Evolutionary conservation across 2,888 invertebrate species (phyloP), one percentile per base, ranked within the genome.

Genomic region (Chymomyza procnemis): DNA sequence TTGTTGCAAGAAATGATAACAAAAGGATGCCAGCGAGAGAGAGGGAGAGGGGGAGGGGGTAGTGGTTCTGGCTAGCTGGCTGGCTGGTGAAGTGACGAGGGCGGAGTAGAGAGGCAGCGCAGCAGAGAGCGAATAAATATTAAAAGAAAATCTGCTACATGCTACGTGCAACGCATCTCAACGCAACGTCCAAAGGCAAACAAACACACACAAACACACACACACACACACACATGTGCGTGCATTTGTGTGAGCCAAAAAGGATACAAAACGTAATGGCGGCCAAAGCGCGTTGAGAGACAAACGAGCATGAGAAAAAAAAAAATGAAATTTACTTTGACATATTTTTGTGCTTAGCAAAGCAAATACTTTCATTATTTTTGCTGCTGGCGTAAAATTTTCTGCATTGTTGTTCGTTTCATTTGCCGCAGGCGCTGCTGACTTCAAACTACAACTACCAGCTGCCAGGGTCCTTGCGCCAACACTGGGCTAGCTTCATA

Each of bases 311-410:
- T 14, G 19, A 62, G n/a, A 71, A 81, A 81, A 82, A 85, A 84
- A 86, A 71, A 88, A 84, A 71, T 78, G 85, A 88, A 88, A 88
- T 85, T 85, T 87, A 75, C 86, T 85, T 85, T 85, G 83, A 88
- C 87, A 83, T 88, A 88, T 85, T 86, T 85, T 87, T 87, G 84
- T 88, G 88, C 88, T 87, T 87, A 85, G 76, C 85, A 83, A 86
- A 87, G 83, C 86, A 88, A 87, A 88, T 88, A 88, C 85, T 81
- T 88, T 85, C 77, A 85, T 85, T 87, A 85, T 87, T 88, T 84
- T 88, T 80, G 83, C 87, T 83, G 83, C 67, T 82, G 83, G 87
- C 87, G 85, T 83, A 79, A 85, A 84, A 85, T 88, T 85, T 88
- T 78, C 70, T 79, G 71, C 77, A 74, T 79, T 79, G 78, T 80